A percentile compares a stretch with the other conserved stretches of the same genome.
Conservation (phyloP, 2,888 invertebrate species). For the Lithophane semibrunnea region DNA sequence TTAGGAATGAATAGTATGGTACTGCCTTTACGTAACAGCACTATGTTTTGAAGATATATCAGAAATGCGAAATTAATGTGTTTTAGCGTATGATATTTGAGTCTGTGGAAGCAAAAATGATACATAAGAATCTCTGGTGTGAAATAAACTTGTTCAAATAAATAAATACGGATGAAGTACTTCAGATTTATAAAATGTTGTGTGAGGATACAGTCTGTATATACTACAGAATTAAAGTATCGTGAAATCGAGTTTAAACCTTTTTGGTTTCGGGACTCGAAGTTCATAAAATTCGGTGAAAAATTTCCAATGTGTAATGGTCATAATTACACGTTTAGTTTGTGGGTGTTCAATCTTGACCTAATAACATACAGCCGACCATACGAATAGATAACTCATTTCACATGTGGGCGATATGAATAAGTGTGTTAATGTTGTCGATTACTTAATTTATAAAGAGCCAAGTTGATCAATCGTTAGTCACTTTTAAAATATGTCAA, state of each 20-base stretch:
- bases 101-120: neutral
- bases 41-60: neutral
- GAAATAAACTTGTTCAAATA: slow-evolving; percentile 4
- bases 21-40: neutral
- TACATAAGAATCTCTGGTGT: neutral
- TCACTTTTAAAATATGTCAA: slow-evolving; percentile 35
- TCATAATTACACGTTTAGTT: slow-evolving; percentile 25
- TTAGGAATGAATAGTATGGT: slow-evolving; percentile 16
- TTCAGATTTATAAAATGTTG: slow-evolving; percentile 3
- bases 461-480: slow-evolving; percentile 31
- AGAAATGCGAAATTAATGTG: neutral
- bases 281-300: neutral
- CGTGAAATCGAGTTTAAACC: neutral
- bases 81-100: neutral
- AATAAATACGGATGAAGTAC: neutral
- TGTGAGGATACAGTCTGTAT: too few species aligned
- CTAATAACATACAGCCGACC: slow-evolving; percentile 51
- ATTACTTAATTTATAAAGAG: slow-evolving; percentile 54
- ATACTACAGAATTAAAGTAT: neutral
- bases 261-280: too few species aligned
- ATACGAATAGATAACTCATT: slow-evolving; percentile 55
- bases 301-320: slow-evolving; percentile 18
- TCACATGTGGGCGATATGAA: slow-evolving; percentile 57
- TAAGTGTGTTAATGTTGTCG: slow-evolving; percentile 54
- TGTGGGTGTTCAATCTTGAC: slow-evolving; percentile 61